phyloP scores from a whole-genome alignment of 2,888 invertebrate genomes.

The Oxycera nigricornis region DNA sequence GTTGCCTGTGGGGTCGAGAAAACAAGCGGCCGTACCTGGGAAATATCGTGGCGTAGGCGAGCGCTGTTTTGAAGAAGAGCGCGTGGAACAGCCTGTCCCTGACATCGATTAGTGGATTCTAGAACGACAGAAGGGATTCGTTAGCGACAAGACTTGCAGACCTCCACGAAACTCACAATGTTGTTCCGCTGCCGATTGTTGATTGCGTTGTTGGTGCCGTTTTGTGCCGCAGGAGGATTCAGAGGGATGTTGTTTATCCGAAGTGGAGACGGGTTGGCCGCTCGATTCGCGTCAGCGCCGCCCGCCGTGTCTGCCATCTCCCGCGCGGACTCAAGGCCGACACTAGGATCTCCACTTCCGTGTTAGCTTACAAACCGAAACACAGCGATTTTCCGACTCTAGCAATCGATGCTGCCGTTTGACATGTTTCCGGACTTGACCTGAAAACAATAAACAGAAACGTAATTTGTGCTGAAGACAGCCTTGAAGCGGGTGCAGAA shows the following conservation, averaged over 20 bases:
- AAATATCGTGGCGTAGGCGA: slow-evolving; percentile 91
- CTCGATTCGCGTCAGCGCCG: neutral
- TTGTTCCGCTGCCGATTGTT: slow-evolving; percentile 34
- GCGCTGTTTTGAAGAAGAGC: slow-evolving; percentile 88
- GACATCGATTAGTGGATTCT: slow-evolving; percentile 83
- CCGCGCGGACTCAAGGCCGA: no score
- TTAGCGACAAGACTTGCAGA: neutral
- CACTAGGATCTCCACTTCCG: no score
- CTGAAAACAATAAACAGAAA: slow-evolving; percentile 20
- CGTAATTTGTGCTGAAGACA: neutral
- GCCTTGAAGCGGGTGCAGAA: slow-evolving; percentile 16
- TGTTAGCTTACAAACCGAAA: neutral
- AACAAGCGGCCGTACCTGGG: slow-evolving; percentile 71
- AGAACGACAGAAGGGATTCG: slow-evolving; percentile 51
- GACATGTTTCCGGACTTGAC: slow-evolving; percentile 20
- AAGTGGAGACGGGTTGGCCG: slow-evolving; percentile 9
- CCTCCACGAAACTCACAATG: neutral
- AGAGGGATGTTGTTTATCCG: slow-evolving; percentile 28
- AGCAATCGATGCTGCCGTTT: neutral
- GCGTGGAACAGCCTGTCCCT: slow-evolving; percentile 94
- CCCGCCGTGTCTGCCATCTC: slow-evolving; percentile 22
- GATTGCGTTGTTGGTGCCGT: slow-evolving; percentile 28
- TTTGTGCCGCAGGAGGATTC: slow-evolving; percentile 38
- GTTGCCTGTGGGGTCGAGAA: neutral
- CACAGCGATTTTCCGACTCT: neutral